A percentile compares a stretch with the other conserved stretches of the same genome.
These are phyloP conservation scores for Chanos chanos DNA, from an alignment of 2,797 vertebrate species.

Conservation along the genomic window DNA sequence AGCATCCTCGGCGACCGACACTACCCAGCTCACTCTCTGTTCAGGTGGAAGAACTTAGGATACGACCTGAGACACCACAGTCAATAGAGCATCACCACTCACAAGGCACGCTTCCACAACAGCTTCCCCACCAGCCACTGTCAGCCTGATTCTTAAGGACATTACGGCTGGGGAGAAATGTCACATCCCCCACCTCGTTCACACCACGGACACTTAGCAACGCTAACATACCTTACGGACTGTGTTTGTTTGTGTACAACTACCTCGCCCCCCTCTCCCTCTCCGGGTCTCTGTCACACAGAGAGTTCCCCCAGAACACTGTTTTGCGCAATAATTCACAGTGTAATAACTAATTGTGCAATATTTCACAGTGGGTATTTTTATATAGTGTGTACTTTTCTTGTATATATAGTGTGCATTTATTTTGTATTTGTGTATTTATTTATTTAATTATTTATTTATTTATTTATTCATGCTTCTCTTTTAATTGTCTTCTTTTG, in stretches of 20 bases:
- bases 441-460: not conserved
- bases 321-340: too few species aligned
- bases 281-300: too few species aligned
- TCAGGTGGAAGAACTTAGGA: not conserved
- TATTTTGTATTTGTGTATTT: too few species aligned
- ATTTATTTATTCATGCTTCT: not conserved
- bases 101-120: not conserved
- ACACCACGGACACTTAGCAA: too few species aligned
- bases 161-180: not conserved
- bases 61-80: constrained; percentile 1
- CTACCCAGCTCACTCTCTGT: constrained; percentile 1
- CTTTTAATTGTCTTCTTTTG: not conserved
- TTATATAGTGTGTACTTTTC: too few species aligned
- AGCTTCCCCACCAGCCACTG: not conserved
- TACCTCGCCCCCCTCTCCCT: too few species aligned
- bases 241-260: too few species aligned
- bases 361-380: too few species aligned
- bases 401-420: too few species aligned
- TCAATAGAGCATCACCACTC: constrained; percentile 1
- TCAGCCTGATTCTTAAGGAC: not conserved
- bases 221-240: not conserved
- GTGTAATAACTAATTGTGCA: too few species aligned
- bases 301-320: too few species aligned
- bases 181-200: too few species aligned
- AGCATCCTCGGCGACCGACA: not conserved